phyloP scores from a whole-genome alignment of 1,140 invertebrate genomes.

The Drosophila pandora region DNA sequence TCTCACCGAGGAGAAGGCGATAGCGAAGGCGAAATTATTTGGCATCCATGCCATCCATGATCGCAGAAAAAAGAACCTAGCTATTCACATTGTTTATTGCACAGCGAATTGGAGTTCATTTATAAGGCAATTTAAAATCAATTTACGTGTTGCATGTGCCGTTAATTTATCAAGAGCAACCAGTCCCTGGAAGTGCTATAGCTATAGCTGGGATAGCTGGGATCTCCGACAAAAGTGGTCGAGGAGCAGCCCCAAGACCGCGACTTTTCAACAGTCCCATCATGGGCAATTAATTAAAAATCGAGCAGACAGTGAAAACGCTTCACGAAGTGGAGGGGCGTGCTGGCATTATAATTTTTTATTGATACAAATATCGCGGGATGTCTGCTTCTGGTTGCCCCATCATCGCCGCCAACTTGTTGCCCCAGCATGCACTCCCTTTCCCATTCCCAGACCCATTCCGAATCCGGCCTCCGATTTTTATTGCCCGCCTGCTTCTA shows the following conservation, averaged over 20 bases:
- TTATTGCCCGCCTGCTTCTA: slow-evolving; percentile 59
- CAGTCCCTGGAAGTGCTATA: slow-evolving; percentile 4
- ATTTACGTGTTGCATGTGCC: slow-evolving; percentile 80
- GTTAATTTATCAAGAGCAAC: slow-evolving; percentile 74
- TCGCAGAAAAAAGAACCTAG: slow-evolving; percentile 43
- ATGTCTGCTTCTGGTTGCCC: slow-evolving; percentile 13
- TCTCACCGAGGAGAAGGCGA: slow-evolving; percentile 9
- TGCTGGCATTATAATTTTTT: slow-evolving; percentile 79
- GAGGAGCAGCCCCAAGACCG: slow-evolving; percentile 10
- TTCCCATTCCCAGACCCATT: not conserved
- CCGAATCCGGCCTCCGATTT: slow-evolving; percentile 37
- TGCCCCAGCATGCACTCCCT: slow-evolving; percentile 31
- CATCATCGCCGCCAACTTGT: slow-evolving; percentile 48
- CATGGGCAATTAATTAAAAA: slow-evolving; percentile 79
- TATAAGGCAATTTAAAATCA: slow-evolving; percentile 80
- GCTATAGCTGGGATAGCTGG: slow-evolving; percentile 1
- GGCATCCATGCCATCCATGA: slow-evolving; percentile 31
- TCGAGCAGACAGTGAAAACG: slow-evolving; percentile 41
- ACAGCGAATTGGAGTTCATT: slow-evolving; percentile 75
- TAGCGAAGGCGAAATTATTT: slow-evolving; percentile 34
- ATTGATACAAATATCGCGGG: slow-evolving; percentile 76
- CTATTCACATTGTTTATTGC: slow-evolving; percentile 63
- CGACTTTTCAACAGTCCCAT: slow-evolving; percentile 77
- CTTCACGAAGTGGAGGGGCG: slow-evolving; percentile 45
- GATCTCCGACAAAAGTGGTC: not conserved